Percentiles rank a stretch among this genome's conserved stretches.
These are phyloP conservation scores for Eulimnadia texana DNA, from an alignment of 1,140 invertebrate species.

Conservation along the genomic window DNA sequence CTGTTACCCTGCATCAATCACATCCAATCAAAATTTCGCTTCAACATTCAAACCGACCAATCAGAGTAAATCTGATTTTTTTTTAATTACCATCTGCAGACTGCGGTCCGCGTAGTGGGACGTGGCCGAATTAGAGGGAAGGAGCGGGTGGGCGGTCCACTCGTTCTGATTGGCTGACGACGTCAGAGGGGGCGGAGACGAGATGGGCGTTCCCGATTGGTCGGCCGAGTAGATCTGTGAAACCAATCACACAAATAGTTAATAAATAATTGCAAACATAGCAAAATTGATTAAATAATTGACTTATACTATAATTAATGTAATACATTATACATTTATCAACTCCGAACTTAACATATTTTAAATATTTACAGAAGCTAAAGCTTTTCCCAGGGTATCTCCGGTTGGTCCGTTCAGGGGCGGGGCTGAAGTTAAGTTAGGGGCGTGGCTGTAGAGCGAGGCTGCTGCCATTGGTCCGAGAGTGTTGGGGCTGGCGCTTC, in stretches of 20 bases:
- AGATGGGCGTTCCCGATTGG: slow-evolving; percentile 49
- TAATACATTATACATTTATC: slow-evolving; percentile 14
- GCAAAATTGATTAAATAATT: slow-evolving; percentile 26
- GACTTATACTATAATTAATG: background rate
- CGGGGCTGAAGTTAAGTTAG: slow-evolving; percentile 24
- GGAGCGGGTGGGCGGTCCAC: background rate
- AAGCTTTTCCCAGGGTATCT: slow-evolving; percentile 60
- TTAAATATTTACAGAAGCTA: slow-evolving; percentile 48
- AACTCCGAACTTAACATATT: background rate
- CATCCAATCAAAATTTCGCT: background rate
- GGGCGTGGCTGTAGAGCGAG: slow-evolving; percentile 32
- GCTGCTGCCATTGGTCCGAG: slow-evolving; percentile 23
- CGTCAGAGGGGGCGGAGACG: slow-evolving; percentile 43
- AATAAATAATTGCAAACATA: too few species aligned
- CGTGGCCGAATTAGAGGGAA: slow-evolving; percentile 28
- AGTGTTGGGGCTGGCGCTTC: too few species aligned
- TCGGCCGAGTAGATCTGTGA: slow-evolving; percentile 69
- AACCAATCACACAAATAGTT: background rate
- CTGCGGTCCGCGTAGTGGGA: slow-evolving; percentile 30
- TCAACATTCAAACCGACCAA: too few species aligned
- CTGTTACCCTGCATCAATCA: slow-evolving; percentile 25
- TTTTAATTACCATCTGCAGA: slow-evolving; percentile 33
- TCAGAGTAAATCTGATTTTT: too few species aligned
- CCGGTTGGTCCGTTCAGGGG: slow-evolving; percentile 38
- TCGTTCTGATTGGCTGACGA: slow-evolving; percentile 66